Base-by-base conservation (phyloP, 2,113 vertebrate genomes). In the Hypanus sabinus region DNA sequence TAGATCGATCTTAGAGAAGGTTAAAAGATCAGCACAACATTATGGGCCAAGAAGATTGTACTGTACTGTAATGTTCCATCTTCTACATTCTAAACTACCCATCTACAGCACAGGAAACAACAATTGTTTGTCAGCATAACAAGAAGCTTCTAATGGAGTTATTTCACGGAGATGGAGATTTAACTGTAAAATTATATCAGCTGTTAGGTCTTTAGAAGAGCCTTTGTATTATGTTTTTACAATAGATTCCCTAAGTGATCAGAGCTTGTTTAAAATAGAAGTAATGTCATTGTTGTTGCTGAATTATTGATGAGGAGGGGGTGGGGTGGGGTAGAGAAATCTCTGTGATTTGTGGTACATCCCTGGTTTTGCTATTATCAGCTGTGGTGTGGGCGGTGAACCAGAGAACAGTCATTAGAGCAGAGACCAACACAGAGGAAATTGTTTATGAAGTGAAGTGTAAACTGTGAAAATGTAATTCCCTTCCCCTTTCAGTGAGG, bases 381-480 rank as follows among this genome's bases (percentile, higher is more conserved):
- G 60, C 85, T 20, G 85, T 65, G 85, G 16, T 90, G 30, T 88
- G 85, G 30, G 0, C 33, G 57, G 85, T 33, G 60, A 88, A 33
- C 60, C 27, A 33, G n/a, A 18, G 2, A 24, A 85, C 8, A 85
- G 30, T 88, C 60, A 33, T 62, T 88, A 65, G 30, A 88, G 14
- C n/a, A n/a, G 57, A 33, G 60, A 65, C 60, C 60, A 90, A 90
- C 30, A 68, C 85, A 33, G 30, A 90, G 85, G 85, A 65, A 68
- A 60, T 85, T 10, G 46, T 85, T 85, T 30, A 55, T 85, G 24
- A 85, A 85, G 24, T 27, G 24, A 57, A 57, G 55, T 85, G 81
- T 85, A 85, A 85, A 85, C 46, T 81, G 79, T 80, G 79, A 81
- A 81, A 81, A 81, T 81, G 18, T 20, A 81, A 81, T 81, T 46